Evolutionary conservation across 2,888 invertebrate species (phyloP), one percentile per base, ranked within the genome.

Genomic region (Antitype chi): DNA sequence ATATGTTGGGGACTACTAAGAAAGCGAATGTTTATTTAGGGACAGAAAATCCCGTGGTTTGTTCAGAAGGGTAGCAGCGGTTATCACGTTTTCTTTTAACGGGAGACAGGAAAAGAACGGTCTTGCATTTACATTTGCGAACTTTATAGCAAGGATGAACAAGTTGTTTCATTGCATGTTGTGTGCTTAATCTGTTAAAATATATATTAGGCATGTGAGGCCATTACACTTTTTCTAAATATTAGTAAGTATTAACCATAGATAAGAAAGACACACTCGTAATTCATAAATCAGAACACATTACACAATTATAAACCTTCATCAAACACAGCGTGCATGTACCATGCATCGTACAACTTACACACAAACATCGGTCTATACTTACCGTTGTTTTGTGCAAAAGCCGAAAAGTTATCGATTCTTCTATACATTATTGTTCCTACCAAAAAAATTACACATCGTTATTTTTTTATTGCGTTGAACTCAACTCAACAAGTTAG

Each of bases 1-100:
- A 47, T 78, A 52, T 82, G 70, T 82, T 80, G 72, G 77, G 76
- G 52, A 76, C 64, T 74, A 60, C 69, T 70, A 71, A 75, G 73
- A 77, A 76, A 59, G 63, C 63, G 69, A 78, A 74, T 86, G 80
- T 87, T 88, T 87, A 76, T 81, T 88, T 88, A 87, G 88, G 86
- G 70, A 52, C 86, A 75, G 43, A 68, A 80, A 76, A 76, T 78
- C 86, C 86, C 73, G 32, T 71, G 74, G 83, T 85, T 87, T 83
- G 47, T 55, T 79, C 73, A 64, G 73, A 75, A 87, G 81, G 88
- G 86, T 76, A 74, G 75, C 85, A 84, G 43, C 38, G 62, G 70
- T 74, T 68, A 66, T 73, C 74, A 62, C 63, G 60, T 74, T 74
- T 84, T 86, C 55, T 75, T 78, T 60, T 69, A 72, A 82, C 67